Conservation (phyloP, 2,113 vertebrate species). For the Henicopernis longicauda region DNA sequence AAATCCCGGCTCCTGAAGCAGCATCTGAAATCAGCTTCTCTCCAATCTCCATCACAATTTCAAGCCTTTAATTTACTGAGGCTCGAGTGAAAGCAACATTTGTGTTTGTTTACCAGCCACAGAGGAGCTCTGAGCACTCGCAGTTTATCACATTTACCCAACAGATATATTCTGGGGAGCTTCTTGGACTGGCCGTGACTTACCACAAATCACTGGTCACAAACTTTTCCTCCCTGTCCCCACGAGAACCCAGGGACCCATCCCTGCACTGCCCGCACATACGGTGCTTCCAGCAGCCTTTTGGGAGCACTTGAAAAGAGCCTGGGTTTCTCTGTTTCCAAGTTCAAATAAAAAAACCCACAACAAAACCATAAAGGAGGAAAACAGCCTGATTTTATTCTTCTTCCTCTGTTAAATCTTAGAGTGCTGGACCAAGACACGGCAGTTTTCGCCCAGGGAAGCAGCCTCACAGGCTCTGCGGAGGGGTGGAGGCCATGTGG, state of each 20-base stretch:
- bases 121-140: neutral
- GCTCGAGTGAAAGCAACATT: neutral
- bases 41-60: neutral
- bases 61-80: neutral
- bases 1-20: neutral
- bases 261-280: neutral
- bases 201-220: neutral
- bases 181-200: neutral
- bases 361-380: neutral
- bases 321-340: neutral
- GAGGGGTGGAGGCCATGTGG: neutral
- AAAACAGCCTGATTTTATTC: neutral
- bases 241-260: neutral
- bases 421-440: neutral
- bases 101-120: neutral
- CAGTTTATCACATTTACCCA: neutral
- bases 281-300: neutral
- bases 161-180: neutral
- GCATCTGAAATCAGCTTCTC: neutral
- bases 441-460: neutral
- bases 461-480: neutral
- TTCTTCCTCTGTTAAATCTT: neutral
- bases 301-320: fast-evolving
- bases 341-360: neutral
- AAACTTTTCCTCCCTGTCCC: neutral